These are phyloP conservation scores for Sebastes minor DNA, from an alignment of 2,797 vertebrate species.

Conservation along the genomic window DNA sequence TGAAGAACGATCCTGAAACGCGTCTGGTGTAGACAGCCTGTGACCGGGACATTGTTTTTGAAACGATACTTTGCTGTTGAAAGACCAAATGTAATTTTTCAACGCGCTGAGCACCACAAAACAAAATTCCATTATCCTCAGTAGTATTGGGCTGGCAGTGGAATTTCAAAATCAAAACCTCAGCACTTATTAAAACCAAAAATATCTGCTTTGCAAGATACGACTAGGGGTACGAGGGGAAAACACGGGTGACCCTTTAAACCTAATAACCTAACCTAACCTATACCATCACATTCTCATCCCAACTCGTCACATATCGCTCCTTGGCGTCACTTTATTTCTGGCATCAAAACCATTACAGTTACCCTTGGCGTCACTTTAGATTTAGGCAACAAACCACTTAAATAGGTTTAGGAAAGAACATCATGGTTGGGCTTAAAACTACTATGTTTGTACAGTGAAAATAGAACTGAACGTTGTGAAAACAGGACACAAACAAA, in stretches of 20 bases:
- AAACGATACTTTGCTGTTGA: conserved; percentile 13
- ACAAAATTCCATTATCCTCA: conserved; percentile 11
- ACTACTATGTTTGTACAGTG: too few species aligned
- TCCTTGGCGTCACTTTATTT: too few species aligned
- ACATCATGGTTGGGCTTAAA: too few species aligned
- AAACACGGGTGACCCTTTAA: not conserved
- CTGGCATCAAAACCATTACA: too few species aligned
- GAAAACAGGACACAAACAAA: too few species aligned
- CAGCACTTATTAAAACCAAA: conserved; percentile 24
- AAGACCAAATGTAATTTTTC: conserved; percentile 22
- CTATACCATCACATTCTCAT: not conserved
- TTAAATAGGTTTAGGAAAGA: too few species aligned
- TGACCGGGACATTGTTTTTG: conserved; percentile 12
- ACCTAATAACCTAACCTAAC: not conserved
- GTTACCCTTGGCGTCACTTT: too few species aligned
- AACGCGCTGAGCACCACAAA: conserved; percentile 12
- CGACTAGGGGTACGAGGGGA: not conserved
- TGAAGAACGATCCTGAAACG: not conserved
- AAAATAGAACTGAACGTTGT: too few species aligned
- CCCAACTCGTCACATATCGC: too few species aligned
- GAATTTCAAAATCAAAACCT: conserved; percentile 17
- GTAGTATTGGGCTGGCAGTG: not conserved
- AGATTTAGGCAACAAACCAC: too few species aligned
- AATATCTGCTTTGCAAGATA: conserved; percentile 9
- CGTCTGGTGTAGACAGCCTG: conserved; percentile 13